Conservation (phyloP, 2,113 vertebrate genomes). For the Hypanus sabinus region DNA sequence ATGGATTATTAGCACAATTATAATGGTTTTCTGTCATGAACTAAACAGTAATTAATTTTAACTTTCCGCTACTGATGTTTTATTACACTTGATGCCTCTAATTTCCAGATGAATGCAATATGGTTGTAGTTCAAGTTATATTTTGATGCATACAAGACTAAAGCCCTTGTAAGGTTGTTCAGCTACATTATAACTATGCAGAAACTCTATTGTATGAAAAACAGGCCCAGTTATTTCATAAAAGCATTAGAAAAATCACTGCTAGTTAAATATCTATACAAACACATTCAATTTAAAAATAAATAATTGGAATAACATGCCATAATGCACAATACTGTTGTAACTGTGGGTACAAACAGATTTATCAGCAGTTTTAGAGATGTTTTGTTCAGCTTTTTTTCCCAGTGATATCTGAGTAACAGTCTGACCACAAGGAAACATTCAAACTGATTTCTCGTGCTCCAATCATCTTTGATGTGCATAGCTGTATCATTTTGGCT, state of each 20-base stretch:
- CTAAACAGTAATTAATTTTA: neutral
- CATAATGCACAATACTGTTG: neutral
- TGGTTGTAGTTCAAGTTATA: neutral
- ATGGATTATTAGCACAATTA: neutral
- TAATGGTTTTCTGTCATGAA: neutral
- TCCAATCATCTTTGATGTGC: neutral
- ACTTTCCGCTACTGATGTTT: neutral
- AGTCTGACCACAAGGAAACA: neutral
- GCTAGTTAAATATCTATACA: neutral
- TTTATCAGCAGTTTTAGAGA: conserved; percentile 19
- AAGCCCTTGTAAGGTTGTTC: neutral
- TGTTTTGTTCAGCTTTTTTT: conserved; percentile 19
- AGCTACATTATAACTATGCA: neutral
- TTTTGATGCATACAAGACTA: neutral
- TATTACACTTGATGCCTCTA: neutral
- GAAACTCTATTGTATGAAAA: neutral
- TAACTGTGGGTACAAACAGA: neutral
- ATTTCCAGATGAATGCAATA: neutral
- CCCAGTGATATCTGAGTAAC: neutral
- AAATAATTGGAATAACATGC: neutral
- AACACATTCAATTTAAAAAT: neutral
- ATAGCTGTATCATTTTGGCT: neutral
- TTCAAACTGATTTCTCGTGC: neutral
- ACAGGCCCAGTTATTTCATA: neutral
- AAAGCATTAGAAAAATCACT: neutral